Percentiles rank a stretch among this genome's conserved stretches.
These are phyloP conservation scores for Stenodera caucasica DNA, from an alignment of 2,888 invertebrate genomes.

Conservation along the genomic window DNA sequence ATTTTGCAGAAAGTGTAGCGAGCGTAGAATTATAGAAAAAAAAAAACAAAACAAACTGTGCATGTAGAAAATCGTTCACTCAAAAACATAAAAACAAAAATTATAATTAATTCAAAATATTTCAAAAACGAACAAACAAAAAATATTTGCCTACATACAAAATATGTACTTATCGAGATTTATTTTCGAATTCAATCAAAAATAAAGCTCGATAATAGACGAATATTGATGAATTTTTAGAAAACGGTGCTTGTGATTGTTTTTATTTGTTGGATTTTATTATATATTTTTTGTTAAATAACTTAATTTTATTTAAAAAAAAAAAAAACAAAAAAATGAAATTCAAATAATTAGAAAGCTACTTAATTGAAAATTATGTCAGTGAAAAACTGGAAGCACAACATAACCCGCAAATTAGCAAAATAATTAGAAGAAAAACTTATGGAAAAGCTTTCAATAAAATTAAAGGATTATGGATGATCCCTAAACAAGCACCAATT, in stretches of 20 bases:
- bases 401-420: not conserved
- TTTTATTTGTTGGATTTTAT: not conserved
- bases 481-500: no score
- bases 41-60: conserved; percentile 57
- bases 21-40: conserved; percentile 57
- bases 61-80: conserved; percentile 56
- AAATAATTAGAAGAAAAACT: not conserved
- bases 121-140: conserved; percentile 33
- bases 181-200: no score
- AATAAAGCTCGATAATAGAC: no score
- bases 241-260: not conserved
- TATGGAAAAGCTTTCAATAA: not conserved
- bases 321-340: not conserved
- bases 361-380: not conserved
- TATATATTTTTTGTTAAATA: no score
- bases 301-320: not conserved
- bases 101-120: conserved; percentile 25
- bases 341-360: no score
- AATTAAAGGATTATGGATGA: no score
- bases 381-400: not conserved
- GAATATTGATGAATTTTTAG: not conserved
- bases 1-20: conserved; percentile 56
- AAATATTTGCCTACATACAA: conserved; percentile 19
- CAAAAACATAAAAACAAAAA: conserved; percentile 27
- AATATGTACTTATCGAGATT: no score